phyloP scores from a whole-genome alignment of 2,797 vertebrate genomes.

The Ateles fusciceps region DNA sequence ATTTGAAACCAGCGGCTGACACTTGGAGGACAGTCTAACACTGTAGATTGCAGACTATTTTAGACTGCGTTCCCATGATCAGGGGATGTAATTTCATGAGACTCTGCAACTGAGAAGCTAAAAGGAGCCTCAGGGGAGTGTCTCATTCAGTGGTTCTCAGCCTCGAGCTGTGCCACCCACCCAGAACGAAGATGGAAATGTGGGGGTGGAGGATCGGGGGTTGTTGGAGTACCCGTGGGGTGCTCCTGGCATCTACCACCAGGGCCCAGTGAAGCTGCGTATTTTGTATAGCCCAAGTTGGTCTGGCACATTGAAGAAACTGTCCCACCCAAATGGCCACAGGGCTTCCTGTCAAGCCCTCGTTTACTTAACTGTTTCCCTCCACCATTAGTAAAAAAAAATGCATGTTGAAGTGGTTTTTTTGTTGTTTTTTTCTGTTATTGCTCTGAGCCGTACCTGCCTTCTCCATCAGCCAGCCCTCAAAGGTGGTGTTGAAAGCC shows the following conservation, averaged over 20 bases:
- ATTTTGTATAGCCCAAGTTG: not conserved
- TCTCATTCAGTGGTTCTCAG: not conserved
- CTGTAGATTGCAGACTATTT: fast-evolving
- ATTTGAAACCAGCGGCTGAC: not conserved
- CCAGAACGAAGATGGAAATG: not conserved
- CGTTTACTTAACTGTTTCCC: not conserved
- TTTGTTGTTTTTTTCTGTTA: not conserved
- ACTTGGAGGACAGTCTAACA: too few relatives aligned
- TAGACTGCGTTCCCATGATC: not conserved
- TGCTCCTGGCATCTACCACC: not conserved
- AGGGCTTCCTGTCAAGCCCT: not conserved
- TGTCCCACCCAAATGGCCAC: not conserved
- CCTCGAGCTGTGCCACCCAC: not conserved
- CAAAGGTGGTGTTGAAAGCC: not conserved
- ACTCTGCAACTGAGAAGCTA: not conserved
- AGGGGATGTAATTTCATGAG: not conserved
- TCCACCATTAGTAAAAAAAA: not conserved
- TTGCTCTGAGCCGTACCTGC: too few relatives aligned
- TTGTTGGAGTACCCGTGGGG: not conserved
- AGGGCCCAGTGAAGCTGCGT: not conserved
- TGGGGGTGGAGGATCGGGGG: not conserved
- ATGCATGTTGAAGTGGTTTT: not conserved
- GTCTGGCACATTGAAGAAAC: not conserved
- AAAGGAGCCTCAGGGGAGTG: not conserved
- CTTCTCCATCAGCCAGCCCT: not conserved